Base-by-base conservation (phyloP, 2,113 vertebrate species). In the Morone saxatilis region DNA sequence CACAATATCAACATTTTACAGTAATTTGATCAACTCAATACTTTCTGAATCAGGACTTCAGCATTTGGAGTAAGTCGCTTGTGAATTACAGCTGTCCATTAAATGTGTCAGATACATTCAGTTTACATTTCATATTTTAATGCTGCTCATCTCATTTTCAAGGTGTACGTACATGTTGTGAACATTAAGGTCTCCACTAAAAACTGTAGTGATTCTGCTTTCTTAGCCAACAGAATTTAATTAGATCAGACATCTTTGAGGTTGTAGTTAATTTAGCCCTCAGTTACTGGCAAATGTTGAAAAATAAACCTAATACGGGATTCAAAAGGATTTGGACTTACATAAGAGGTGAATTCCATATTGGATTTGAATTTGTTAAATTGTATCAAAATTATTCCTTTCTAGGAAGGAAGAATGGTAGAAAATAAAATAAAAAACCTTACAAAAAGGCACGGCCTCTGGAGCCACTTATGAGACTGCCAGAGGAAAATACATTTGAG, bases 401-500 rank as follows among this genome's bases (percentile, higher is more conserved):
- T 72, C 47, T 36, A 11, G 14, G 13, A 4, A 31, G n/a, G 3
- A 57, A 51, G 17, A 31, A 50, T 57, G 40, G 2, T 51, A 6
- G 6, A 31, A 14, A 9, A 50, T 12, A 68, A 14, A 17, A 47
- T n/a, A 13, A 59, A 38, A 54, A 38, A 40, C 4, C 2, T 20
- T 12, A 59, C 14, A 11, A 16, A 48, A 61, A n/a, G 17, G 43
- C 43, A 48, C 1, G 1, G 45, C 47, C 47, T 78, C n/a, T 53
- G 47, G n/a, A 56, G 48, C 40, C 22, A 62, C 17, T 81, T 45
- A 19, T 45, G 8, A 65, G 19, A 51, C 60, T 50, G 14, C 19
- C 38, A 17, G 14, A 67, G 22, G 54, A 68, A 70, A 88, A 80
- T 57, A 43, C 19, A 48, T 62, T 41, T 69, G 4, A 63, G 76